Conservation (phyloP, 2,888 invertebrate genomes). For the Marasmarcha lunaedactyla region DNA sequence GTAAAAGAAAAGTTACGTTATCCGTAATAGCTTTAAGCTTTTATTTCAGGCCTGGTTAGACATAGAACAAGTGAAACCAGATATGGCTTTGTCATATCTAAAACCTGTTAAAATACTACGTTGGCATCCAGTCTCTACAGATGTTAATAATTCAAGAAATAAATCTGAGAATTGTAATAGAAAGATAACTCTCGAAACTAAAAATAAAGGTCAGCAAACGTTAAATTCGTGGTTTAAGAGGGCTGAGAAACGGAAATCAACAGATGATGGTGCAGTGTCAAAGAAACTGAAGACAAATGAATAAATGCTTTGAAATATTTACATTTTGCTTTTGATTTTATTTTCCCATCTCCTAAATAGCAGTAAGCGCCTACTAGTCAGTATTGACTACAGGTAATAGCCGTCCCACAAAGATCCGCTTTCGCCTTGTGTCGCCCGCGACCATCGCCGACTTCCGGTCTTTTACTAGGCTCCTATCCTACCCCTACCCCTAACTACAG, state of each 20-base stretch:
- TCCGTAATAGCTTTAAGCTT: no score
- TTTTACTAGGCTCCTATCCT: no score
- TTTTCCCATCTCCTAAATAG: no score
- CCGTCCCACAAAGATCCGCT: no score
- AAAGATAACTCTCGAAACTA: constrained; percentile 34
- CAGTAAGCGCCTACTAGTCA: no score
- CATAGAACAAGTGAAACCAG: constrained; percentile 58
- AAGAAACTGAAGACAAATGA: constrained; percentile 25
- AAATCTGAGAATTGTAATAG: constrained; percentile 73
- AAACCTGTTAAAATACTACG: constrained; percentile 64
- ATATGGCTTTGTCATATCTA: constrained; percentile 64
- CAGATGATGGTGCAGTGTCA: constrained; percentile 18
- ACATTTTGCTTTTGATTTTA: constrained; percentile 7
- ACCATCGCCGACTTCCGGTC: no score
- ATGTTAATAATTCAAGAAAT: constrained; percentile 79
- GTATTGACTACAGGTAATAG: no score
- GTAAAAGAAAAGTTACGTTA: no score
- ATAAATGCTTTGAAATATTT: constrained; percentile 5
- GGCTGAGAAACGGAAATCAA: constrained; percentile 36
- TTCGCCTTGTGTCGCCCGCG: no score
- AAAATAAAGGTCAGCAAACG: constrained; percentile 45
- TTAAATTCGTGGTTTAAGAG: constrained; percentile 50
- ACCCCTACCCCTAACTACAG: no score
- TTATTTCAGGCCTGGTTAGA: constrained; percentile 76
- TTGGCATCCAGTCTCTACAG: constrained; percentile 78